A percentile compares a stretch with the other conserved stretches of the same genome.
These are phyloP conservation scores for Danionella dracula DNA, from an alignment of 2,797 vertebrate species.

Conservation along the genomic window DNA sequence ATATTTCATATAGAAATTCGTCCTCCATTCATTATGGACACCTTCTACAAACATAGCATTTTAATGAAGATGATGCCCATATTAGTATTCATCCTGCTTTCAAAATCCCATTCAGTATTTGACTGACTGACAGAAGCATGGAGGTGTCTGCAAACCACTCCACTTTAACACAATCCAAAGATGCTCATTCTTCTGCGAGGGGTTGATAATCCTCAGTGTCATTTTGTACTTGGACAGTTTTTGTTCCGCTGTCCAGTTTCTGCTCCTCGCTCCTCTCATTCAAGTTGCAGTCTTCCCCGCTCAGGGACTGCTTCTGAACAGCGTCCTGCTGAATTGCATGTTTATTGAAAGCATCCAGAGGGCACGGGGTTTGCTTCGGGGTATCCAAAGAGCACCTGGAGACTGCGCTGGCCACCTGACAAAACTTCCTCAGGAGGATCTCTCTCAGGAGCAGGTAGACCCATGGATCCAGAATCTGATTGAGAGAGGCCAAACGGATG, in stretches of 20 bases:
- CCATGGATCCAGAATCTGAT: conserved; percentile 98
- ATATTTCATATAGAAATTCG: too few species aligned
- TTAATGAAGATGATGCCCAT: too few species aligned
- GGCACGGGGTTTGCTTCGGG: conserved; percentile 62
- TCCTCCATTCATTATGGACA: too few species aligned
- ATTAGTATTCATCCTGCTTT: too few species aligned
- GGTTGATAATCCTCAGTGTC: not conserved
- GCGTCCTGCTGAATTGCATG: conserved; percentile 48
- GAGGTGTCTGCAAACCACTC: conserved; percentile 39
- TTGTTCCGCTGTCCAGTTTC: conserved; percentile 11
- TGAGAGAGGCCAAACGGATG: conserved; percentile 91
- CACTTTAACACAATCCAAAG: not conserved
- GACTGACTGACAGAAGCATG: conserved; percentile 22
- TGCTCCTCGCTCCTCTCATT: conserved; percentile 25
- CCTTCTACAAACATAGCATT: too few species aligned
- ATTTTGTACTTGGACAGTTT: not conserved
- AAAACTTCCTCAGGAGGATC: conserved; percentile 87
- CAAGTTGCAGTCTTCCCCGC: conserved; percentile 12
- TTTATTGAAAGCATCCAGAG: conserved; percentile 57
- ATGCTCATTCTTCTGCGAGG: not conserved
- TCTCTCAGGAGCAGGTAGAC: conserved; percentile 91
- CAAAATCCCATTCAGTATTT: too few species aligned
- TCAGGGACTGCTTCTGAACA: conserved; percentile 48
- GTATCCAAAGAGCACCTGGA: conserved; percentile 77
- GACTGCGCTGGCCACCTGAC: conserved; percentile 84